Base-by-base conservation (phyloP, 1,140 invertebrate species). In the Cotesia glomerata region DNA sequence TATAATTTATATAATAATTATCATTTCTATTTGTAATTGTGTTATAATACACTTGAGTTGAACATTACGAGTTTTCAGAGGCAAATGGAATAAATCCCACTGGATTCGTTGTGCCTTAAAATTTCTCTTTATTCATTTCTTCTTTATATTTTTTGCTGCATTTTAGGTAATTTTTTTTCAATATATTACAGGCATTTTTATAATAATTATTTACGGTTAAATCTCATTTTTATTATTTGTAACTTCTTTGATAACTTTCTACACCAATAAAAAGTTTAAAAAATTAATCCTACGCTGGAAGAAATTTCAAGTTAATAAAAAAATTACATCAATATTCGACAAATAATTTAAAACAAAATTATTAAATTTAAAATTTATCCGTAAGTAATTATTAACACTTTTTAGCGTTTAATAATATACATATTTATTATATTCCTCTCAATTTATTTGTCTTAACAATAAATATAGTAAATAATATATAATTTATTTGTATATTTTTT, bases 11-110 rank as follows among this genome's bases (percentile, higher is more conserved):
- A 72, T 52, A 74, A 61, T 77, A 72, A 75, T 65, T 62, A 72
- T 62, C 73, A 72, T 69, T 45, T 45, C 39, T 45, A 45, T 45
- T 45, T 45, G 8, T 45, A 45, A 45, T 45, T 77, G 75, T 49
- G 52, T 75, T 26, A 26, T 26, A 26, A 26, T 26, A 76, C 77
- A 76, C 62, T 76, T 65, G 74, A 67, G 62, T 71, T 72, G 73
- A 77, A 79, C 76, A 76, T 61, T 74, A 67, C 77, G 11, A 58
- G 49, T 51, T 76, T 69, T 73, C 16, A 52, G 77, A 63, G 69
- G 65, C 56, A 62, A 72, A 62, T 49, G 74, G 74, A 72, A 52
- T 59, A 32, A 18, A 67, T 26, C 76, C 66, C 54, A 32, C 11
- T 14, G 14, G 26, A 51, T 70, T 70, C 54, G 54, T 58, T 32